Conservation (phyloP, 2,797 vertebrate species). For the Tangara arthus region DNA sequence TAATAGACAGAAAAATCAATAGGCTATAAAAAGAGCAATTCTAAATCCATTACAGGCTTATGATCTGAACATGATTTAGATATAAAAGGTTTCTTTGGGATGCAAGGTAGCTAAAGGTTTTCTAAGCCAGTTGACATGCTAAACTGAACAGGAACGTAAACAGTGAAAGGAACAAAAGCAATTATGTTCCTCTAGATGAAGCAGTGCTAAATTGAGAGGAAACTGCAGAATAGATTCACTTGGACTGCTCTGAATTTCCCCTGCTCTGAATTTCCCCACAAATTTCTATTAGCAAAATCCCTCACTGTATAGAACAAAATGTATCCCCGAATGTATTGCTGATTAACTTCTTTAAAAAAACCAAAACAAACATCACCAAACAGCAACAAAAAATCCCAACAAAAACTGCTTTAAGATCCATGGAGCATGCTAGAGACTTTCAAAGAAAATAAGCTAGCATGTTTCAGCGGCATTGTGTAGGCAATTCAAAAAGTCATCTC, state of each 20-base stretch:
- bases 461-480: neutral
- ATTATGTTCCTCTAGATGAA: conserved; percentile 8
- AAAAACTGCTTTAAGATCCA: neutral
- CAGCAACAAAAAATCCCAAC: neutral
- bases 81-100: conserved; percentile 42
- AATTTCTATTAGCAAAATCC: conserved; percentile 3
- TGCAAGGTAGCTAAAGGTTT: conserved; percentile 57
- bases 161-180: conserved; percentile 45
- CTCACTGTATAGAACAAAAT: neutral
- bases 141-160: conserved; percentile 54
- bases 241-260: neutral
- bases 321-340: neutral
- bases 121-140: conserved; percentile 51
- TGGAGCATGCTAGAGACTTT: neutral
- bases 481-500: neutral
- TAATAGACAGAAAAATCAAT: conserved; percentile 71
- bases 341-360: neutral
- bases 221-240: neutral
- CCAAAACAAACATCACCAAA: neutral
- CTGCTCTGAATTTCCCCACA: conserved; percentile 7
- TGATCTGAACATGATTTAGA: conserved; percentile 59
- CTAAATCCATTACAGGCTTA: conserved; percentile 41
- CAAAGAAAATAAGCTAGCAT: neutral
- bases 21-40: conserved; percentile 59
- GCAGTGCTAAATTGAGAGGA: conserved; percentile 12